These are phyloP conservation scores for Stratiomys singularior DNA, from an alignment of 2,888 invertebrate species.

Conservation along the genomic window DNA sequence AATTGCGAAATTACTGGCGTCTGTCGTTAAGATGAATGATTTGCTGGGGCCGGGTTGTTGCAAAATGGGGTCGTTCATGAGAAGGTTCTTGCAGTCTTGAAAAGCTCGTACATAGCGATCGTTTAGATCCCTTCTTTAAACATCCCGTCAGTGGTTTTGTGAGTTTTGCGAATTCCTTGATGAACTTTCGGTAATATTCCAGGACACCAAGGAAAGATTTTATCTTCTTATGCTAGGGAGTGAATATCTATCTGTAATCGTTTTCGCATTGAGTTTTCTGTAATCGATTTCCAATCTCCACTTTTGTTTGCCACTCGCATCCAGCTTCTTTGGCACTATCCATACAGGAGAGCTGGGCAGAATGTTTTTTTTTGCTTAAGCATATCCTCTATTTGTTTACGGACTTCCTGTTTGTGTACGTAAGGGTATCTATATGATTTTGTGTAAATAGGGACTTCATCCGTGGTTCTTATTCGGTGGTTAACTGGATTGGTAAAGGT, in stretches of 20 bases:
- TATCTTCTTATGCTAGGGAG: constrained; percentile 53
- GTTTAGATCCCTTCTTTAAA: neutral
- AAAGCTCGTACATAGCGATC: neutral
- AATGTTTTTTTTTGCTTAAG: constrained; percentile 40
- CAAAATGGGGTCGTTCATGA: neutral
- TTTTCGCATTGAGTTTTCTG: constrained; percentile 50
- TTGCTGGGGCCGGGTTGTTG: neutral
- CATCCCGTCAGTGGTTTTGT: neutral
- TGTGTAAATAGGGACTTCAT: constrained; percentile 32
- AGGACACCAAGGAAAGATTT: neutral
- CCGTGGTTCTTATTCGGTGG: constrained; percentile 17
- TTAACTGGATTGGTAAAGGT: constrained; percentile 12
- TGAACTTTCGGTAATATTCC: neutral
- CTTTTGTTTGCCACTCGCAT: constrained; percentile 47
- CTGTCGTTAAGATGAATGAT: neutral
- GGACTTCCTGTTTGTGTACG: constrained; percentile 47
- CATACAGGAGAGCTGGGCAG: constrained; percentile 52
- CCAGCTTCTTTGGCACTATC: constrained; percentile 52
- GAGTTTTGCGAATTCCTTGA: neutral
- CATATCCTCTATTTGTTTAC: constrained; percentile 47
- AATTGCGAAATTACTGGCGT: neutral
- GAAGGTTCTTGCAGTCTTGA: neutral
- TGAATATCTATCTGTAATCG: constrained; percentile 54
- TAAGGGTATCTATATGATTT: constrained; percentile 36
- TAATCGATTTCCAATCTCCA: constrained; percentile 54